Conservation (phyloP, 2,888 invertebrate genomes). For the Drosophila crucigera region DNA sequence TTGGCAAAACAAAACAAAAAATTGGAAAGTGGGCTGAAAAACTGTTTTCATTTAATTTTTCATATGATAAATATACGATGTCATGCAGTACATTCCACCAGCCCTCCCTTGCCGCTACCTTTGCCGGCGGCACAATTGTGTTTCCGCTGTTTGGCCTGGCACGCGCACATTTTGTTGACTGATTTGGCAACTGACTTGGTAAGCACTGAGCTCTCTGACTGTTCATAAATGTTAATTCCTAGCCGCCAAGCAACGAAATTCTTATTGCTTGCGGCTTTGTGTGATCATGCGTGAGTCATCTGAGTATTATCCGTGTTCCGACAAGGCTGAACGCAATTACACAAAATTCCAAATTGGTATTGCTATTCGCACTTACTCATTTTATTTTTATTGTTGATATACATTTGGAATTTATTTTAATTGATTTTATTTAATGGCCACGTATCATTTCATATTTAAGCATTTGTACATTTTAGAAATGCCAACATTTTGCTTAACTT, state of each 20-base stretch:
- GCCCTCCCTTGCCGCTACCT: constrained; percentile 10
- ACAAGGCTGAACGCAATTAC: not conserved
- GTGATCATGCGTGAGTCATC: constrained; percentile 17
- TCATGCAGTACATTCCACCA: constrained; percentile 6
- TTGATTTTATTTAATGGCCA: not conserved
- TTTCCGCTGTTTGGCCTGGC: constrained; percentile 10
- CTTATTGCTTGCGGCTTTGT: constrained; percentile 9
- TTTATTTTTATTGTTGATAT: not conserved
- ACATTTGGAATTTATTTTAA: not conserved
- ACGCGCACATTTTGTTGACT: constrained; percentile 33
- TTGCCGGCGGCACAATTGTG: constrained; percentile 29
- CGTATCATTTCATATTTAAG: not conserved
- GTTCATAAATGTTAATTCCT: constrained; percentile 57
- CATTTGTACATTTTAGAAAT: not conserved
- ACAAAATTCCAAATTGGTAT: not conserved
- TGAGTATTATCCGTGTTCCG: constrained; percentile 2
- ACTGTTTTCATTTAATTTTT: constrained; percentile 51
- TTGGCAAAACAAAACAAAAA: constrained; percentile 8
- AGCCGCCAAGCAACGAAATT: constrained; percentile 4
- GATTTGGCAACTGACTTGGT: constrained; percentile 45
- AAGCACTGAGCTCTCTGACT: constrained; percentile 38
- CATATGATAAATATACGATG: constrained; percentile 47
- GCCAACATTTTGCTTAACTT: not conserved
- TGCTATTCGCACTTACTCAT: not conserved
- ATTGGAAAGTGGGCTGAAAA: constrained; percentile 7